Conservation (phyloP, 2,113 vertebrate genomes). For the Burhinus bistriatus region DNA sequence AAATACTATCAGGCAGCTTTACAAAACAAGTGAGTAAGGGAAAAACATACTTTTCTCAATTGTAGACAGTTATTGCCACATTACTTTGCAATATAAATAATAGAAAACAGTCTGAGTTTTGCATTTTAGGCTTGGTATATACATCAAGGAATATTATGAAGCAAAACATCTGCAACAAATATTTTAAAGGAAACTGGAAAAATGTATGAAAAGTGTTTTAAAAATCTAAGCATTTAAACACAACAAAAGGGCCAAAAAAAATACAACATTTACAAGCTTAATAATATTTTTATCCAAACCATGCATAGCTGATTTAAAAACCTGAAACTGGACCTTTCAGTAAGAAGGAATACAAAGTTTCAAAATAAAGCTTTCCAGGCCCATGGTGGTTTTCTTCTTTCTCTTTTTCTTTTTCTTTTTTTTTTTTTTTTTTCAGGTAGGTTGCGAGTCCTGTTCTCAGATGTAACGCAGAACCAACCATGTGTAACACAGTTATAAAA, state of each 20-base stretch:
- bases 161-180: neutral
- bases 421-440: neutral
- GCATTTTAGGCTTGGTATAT: neutral
- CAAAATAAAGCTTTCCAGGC: neutral
- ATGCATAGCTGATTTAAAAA: neutral
- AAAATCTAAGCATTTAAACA: neutral
- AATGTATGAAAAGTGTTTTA: neutral
- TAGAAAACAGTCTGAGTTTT: neutral
- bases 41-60: neutral
- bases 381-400: neutral
- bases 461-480: neutral
- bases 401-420: neutral
- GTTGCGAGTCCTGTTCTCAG: neutral
- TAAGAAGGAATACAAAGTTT: neutral
- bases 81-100: neutral
- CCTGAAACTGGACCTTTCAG: neutral
- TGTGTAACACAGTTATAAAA: neutral
- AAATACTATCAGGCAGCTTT: conserved; percentile 35
- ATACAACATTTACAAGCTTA: neutral
- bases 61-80: neutral
- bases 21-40: neutral
- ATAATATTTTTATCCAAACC: neutral
- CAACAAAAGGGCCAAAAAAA: neutral
- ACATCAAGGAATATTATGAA: neutral
- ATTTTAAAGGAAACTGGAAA: neutral